A percentile compares a stretch with the other conserved stretches of the same genome.
phyloP scores from a whole-genome alignment of 2,888 invertebrate species.

The Drosophila subquinaria region DNA sequence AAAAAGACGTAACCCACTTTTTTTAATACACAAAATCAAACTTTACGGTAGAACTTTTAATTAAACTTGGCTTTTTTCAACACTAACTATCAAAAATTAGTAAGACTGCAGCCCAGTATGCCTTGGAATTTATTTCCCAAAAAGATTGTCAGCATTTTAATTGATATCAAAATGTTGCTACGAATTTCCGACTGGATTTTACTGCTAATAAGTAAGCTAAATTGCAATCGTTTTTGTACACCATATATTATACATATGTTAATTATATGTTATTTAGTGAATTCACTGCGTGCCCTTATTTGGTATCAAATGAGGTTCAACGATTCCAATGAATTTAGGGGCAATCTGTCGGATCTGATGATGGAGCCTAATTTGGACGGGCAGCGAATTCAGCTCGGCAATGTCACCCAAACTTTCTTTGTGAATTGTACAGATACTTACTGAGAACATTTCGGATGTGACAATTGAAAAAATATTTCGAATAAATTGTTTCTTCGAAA shows the following conservation, averaged over 20 bases:
- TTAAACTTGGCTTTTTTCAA: no score
- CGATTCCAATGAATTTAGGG: no score
- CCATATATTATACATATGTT: not conserved
- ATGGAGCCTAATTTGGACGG: no score
- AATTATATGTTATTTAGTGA: not conserved
- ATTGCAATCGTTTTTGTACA: not conserved
- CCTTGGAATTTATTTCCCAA: not conserved
- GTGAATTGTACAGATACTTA: not conserved
- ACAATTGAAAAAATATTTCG: not conserved
- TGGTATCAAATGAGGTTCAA: not conserved
- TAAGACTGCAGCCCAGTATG: no score
- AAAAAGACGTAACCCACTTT: no score
- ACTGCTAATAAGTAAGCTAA: not conserved
- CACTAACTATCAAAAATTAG: no score
- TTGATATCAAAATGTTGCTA: not conserved
- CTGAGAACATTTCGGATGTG: not conserved
- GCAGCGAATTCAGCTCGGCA: no score
- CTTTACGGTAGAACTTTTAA: no score
- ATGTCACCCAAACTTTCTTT: not conserved
- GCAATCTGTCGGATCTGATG: conserved; percentile 1
- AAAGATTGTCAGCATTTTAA: not conserved
- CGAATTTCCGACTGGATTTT: not conserved
- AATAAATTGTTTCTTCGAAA: no score
- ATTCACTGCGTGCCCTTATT: not conserved
- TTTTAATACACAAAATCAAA: no score